Evolutionary conservation across 2,113 vertebrate species (phyloP).

Genomic region (Myrmecophaga tridactyla): DNA sequence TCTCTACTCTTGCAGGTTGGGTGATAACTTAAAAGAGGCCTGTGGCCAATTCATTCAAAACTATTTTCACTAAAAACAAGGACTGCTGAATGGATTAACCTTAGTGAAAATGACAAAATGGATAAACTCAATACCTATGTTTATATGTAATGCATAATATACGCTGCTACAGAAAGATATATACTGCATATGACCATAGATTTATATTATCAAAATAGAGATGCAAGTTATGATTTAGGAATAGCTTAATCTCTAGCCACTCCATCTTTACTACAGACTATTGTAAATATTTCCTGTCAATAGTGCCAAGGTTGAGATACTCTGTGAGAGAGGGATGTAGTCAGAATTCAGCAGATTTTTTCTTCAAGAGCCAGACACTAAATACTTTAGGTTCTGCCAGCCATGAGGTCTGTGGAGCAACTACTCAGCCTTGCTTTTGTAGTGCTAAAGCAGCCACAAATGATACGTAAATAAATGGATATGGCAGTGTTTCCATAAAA

Average conservation of each 20-base stretch:
- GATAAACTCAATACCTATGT: background rate
- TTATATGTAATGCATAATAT: background rate
- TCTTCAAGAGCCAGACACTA: background rate
- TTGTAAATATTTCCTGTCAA: background rate
- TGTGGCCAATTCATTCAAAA: background rate
- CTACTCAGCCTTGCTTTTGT: background rate
- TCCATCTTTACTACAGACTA: background rate
- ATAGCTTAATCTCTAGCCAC: background rate
- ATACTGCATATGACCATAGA: fast-evolving
- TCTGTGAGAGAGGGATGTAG: background rate
- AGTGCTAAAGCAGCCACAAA: fast-evolving
- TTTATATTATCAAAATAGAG: background rate
- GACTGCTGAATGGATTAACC: background rate
- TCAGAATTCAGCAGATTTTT: background rate
- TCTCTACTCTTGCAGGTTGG: background rate
- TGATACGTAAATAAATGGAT: background rate
- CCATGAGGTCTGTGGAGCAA: background rate
- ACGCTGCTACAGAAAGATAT: background rate
- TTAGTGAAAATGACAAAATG: background rate
- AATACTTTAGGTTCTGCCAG: background rate
- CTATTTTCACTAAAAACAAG: background rate
- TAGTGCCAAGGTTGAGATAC: background rate
- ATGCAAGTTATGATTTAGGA: background rate
- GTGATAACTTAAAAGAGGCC: background rate
- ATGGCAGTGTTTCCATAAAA: background rate